Evolutionary conservation across 2,888 invertebrate species (phyloP).

Genomic region (Leptogaster cylindrica): DNA sequence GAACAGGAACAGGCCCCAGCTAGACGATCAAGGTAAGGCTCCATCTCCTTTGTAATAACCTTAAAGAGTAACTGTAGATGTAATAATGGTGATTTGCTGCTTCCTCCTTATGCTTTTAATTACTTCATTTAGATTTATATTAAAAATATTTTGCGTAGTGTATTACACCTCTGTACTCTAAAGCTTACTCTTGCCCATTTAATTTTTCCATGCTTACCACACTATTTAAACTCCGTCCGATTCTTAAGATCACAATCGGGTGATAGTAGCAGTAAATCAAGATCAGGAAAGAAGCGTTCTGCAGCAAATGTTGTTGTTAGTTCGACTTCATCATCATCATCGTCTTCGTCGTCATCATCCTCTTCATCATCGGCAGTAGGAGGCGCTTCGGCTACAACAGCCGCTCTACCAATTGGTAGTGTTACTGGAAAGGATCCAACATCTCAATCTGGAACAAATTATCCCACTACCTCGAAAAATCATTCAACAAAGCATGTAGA

Average conservation of each 20-base stretch:
- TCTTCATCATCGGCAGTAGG: slow-evolving; percentile 43
- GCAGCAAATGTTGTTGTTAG: slow-evolving; percentile 51
- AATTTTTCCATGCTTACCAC: slow-evolving; percentile 50
- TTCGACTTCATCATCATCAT: slow-evolving; percentile 47
- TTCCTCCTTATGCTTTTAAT: slow-evolving; percentile 15
- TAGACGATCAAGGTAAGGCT: slow-evolving; percentile 66
- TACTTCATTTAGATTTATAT: background rate
- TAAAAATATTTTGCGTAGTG: slow-evolving; percentile 6
- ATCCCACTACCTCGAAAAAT: background rate
- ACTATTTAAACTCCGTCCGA: slow-evolving; percentile 34
- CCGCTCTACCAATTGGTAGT: slow-evolving; percentile 44
- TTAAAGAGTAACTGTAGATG: too few species aligned
- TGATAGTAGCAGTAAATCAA: slow-evolving; percentile 53
- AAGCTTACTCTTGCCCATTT: slow-evolving; percentile 44
- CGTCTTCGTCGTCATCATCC: slow-evolving; percentile 49
- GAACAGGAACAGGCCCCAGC: slow-evolving; percentile 63
- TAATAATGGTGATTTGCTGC: slow-evolving; percentile 32
- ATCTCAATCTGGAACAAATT: background rate
- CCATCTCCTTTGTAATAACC: background rate
- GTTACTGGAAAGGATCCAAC: slow-evolving; percentile 38
- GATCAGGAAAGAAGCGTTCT: slow-evolving; percentile 60
- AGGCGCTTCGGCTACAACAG: slow-evolving; percentile 49
- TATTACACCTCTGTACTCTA: slow-evolving; percentile 23
- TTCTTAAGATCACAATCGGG: slow-evolving; percentile 51
- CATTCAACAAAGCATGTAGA: slow-evolving; percentile 4